Base-by-base conservation (phyloP, 2,888 invertebrate genomes). In the Hyposoter dolosus region DNA sequence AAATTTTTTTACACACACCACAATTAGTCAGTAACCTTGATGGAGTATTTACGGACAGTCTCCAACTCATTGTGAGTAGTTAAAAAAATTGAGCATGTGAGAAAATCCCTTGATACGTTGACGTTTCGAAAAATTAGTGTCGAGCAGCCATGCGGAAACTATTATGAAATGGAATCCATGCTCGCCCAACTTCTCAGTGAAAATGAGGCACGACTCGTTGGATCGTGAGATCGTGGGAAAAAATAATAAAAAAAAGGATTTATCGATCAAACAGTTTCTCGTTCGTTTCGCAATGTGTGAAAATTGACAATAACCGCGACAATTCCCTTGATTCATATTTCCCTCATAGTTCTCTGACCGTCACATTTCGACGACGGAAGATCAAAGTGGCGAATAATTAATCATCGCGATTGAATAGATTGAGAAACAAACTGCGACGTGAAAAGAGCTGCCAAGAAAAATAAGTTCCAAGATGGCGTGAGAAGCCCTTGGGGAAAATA, bases 321-420 rank as follows among this genome's bases (percentile, higher is more conserved):
- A 63, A 28, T 63, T 12, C 28, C 32, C 17, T 50, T 3, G n/a
- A 47, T 63, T 19, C 6, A 15, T 50, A 19, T 9, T 23, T 17
- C n/a, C 40, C 19, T 10, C 3, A n/a, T n/a, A 6, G 6, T 6
- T 28, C 15, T 65, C 74, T 63, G 68, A 35, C 40, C 17, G 78
- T 50, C 78, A 69, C 56, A 75, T 75, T 75, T 68, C 23, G 28
- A 28, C n/a, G 35, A 63, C 40, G 17, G 1, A 35, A 23, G 9
- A 5, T 15, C 63, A 45, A 28, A 63, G 63, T 35, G 12, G 12
- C 69, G 60, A n/a, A 63, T 40, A 60, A 82, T 47, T 60, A 40
- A 43, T 56, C 40, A 71, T 71, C 47, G 53, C 63, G 45, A 77
- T 50, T 76, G 63, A 77, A 77, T 69, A 12, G 68, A n/a, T 17